Conservation (phyloP, 2,797 vertebrate genomes). For the Atherinosoma microstoma region DNA sequence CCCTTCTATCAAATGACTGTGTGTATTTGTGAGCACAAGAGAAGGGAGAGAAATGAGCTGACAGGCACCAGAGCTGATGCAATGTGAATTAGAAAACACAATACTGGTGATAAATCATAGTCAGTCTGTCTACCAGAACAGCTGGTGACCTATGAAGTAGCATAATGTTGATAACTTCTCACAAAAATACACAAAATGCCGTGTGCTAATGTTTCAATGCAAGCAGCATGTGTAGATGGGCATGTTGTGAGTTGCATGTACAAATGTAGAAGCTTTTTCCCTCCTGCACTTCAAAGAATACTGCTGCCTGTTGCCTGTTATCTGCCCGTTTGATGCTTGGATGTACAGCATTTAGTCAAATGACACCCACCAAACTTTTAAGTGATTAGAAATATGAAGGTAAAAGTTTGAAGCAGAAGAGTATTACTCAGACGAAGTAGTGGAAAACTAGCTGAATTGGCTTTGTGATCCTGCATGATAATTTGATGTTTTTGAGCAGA, state of each 20-base stretch:
- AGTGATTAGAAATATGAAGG: neutral
- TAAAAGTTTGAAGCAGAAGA: constrained; percentile 8
- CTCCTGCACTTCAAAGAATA: neutral
- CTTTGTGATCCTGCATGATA: constrained; percentile 4
- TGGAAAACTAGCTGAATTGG: constrained; percentile 20
- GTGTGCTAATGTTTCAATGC: constrained; percentile 13
- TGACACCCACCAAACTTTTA: constrained; percentile 7
- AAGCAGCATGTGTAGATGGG: neutral
- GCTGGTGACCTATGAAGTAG: constrained; percentile 35
- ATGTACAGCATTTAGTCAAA: neutral
- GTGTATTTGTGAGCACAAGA: constrained; percentile 4
- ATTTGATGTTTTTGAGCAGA: neutral
- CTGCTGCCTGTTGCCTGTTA: too few relatives aligned
- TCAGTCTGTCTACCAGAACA: constrained; percentile 35
- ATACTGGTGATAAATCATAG: constrained; percentile 59
- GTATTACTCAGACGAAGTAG: constrained; percentile 1
- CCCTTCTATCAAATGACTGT: constrained; percentile 10
- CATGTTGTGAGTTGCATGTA: neutral
- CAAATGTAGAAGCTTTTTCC: neutral
- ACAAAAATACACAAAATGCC: constrained; percentile 24
- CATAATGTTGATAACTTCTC: constrained; percentile 28
- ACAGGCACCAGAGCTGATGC: constrained; percentile 26
- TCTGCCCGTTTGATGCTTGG: neutral
- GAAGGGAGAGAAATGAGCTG: constrained; percentile 43
- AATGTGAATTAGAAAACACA: constrained; percentile 51